Percentiles rank a stretch among this genome's conserved stretches.
phyloP scores from a whole-genome alignment of 2,113 vertebrate genomes.

The Zosterops lateralis region DNA sequence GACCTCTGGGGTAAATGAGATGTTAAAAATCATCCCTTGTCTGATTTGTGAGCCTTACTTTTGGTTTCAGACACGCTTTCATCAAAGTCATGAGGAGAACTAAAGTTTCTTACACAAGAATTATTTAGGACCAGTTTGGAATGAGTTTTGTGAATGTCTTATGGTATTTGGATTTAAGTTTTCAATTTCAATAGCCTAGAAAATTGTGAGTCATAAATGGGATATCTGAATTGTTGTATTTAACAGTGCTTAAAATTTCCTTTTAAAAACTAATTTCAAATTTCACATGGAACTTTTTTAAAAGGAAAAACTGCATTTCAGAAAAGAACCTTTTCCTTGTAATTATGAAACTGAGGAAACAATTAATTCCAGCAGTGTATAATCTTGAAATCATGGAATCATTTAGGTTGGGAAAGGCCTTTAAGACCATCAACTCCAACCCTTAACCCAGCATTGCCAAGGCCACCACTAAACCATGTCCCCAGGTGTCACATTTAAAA shows the following conservation, averaged over 20 bases:
- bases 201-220: neutral
- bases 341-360: neutral
- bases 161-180: neutral
- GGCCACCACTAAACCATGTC: neutral
- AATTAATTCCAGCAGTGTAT: neutral
- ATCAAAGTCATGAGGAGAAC: neutral
- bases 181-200: neutral
- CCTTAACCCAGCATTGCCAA: neutral
- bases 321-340: neutral
- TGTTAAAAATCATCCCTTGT: neutral
- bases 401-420: neutral
- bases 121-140: fast-evolving
- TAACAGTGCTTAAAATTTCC: neutral
- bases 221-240: neutral
- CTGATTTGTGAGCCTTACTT: neutral
- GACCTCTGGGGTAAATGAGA: neutral
- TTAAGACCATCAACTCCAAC: neutral
- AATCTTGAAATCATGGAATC: neutral
- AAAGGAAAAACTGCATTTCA: neutral
- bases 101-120: neutral
- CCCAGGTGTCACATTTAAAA: neutral
- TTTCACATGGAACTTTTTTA: neutral
- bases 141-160: neutral
- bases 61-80: neutral
- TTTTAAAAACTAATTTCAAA: neutral